Base-by-base conservation (phyloP, 2,113 vertebrate genomes). In the Turdus rufiventris region DNA sequence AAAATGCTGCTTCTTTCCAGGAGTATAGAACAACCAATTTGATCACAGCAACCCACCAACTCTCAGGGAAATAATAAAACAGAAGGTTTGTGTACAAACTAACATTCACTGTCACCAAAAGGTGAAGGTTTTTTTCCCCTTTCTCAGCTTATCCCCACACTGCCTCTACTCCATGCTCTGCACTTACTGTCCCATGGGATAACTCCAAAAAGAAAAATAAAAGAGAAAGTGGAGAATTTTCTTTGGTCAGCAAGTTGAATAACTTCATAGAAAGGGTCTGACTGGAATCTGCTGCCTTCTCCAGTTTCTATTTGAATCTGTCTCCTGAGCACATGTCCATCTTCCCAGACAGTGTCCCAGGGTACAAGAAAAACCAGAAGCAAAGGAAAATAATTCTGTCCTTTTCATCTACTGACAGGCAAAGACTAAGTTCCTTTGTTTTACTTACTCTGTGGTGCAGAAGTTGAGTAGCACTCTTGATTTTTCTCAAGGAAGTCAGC, bases 401-500 rank as follows among this genome's bases (percentile, higher is more conserved):
- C 8, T 77, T 71, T 71, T 40, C 33, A 42, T 34, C 66, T 88
- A 71, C 45, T 50, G 71, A 48, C 51, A 84, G 21, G 34, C 36
- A 57, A 94, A 77, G 51, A 66, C 51, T 4, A 51, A 8, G 38
- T 62, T 29, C 61, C 70, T 56, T 47, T 74, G 47, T 72, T 70
- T 8, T 0, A 77, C 94, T 91, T 92, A 97, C 96, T 94, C 68
- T 38, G 86, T 57, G 48, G 40, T 65, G 45, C 14, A 48, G 31
- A 20, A 51, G 61, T 26, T 40, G 86, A 75, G 9, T 3, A 21
- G 25, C 33, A 43, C n/a, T 83, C 73, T 33, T 63, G 61, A 36
- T 78, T 94, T 29, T 75, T 91, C 91, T 91, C 86, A 81, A 45
- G 53, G 72, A 93, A 92, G 40, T 92, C 85, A 51, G 56, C 7